These are phyloP conservation scores for Percopsis transmontana DNA, from an alignment of 2,113 vertebrate species.

Conservation along the genomic window DNA sequence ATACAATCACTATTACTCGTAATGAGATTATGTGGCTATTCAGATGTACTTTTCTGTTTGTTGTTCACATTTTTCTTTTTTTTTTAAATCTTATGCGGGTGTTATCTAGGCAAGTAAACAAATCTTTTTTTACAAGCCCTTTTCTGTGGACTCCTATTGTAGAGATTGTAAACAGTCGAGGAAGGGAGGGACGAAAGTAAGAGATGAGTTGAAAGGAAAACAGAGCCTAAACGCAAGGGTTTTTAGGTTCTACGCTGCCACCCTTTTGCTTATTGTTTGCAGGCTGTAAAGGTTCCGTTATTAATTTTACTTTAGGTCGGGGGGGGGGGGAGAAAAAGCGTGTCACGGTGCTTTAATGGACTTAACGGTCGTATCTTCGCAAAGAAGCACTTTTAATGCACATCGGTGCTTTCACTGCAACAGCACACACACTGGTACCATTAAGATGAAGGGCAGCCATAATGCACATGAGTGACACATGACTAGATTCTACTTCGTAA, in stretches of 20 bases:
- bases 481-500: neutral
- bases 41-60: too few species aligned
- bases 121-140: too few species aligned
- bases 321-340: neutral
- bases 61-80: too few species aligned
- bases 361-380: constrained; percentile 6
- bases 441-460: neutral
- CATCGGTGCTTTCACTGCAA: neutral
- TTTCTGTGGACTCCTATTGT: too few species aligned
- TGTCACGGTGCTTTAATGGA: neutral
- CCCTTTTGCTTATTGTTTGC: constrained; percentile 5
- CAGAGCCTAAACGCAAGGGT: neutral
- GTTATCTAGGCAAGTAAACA: too few species aligned
- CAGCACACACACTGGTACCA: neutral
- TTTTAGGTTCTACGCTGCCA: constrained; percentile 4
- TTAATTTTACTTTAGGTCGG: neutral
- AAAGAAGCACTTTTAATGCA: neutral
- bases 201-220: neutral
- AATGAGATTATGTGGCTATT: too few species aligned
- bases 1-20: too few species aligned
- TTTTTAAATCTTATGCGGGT: too few species aligned
- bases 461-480: neutral
- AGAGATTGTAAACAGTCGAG: neutral
- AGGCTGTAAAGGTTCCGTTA: constrained; percentile 2
- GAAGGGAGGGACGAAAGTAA: neutral